A percentile compares a stretch with the other conserved stretches of the same genome.
These are phyloP conservation scores for Spinibarbus caldwelli DNA, from an alignment of 2,797 vertebrate genomes.

Conservation along the genomic window DNA sequence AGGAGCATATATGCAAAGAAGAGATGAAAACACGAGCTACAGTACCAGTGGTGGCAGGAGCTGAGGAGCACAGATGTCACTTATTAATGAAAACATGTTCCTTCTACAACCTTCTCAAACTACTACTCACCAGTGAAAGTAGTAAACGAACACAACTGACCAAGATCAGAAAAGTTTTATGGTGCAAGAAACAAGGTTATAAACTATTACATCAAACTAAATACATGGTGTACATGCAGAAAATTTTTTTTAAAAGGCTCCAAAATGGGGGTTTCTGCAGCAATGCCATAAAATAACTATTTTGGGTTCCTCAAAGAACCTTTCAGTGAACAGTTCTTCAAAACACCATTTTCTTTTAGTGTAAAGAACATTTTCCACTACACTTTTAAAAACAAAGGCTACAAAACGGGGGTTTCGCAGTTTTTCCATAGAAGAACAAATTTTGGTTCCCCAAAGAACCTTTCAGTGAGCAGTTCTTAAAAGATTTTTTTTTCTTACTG, in stretches of 20 bases:
- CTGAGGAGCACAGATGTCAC: not conserved
- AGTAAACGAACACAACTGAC: not conserved
- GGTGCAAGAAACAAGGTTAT: not conserved
- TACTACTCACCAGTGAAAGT: not conserved
- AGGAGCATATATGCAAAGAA: slow-evolving; percentile 46
- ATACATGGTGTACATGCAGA: not conserved
- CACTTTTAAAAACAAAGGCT: not conserved
- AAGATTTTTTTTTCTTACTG: no score
- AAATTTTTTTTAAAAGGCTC: no score
- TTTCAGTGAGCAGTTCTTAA: not conserved
- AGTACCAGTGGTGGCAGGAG: not conserved
- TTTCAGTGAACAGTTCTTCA: not conserved
- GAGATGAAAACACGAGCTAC: slow-evolving; percentile 23
- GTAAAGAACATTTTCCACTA: not conserved
- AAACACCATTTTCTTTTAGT: not conserved
- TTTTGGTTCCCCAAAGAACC: not conserved
- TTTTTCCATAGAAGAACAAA: not conserved
- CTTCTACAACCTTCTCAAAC: not conserved
- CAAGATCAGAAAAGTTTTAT: not conserved
- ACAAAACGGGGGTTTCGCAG: no score
- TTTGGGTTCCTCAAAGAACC: not conserved
- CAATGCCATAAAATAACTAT: not conserved
- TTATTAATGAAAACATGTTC: not conserved
- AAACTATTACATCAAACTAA: not conserved
- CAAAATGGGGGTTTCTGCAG: not conserved